Evolutionary conservation across 1,140 invertebrate genomes (phyloP).

Genomic region (Triops cancriformis): DNA sequence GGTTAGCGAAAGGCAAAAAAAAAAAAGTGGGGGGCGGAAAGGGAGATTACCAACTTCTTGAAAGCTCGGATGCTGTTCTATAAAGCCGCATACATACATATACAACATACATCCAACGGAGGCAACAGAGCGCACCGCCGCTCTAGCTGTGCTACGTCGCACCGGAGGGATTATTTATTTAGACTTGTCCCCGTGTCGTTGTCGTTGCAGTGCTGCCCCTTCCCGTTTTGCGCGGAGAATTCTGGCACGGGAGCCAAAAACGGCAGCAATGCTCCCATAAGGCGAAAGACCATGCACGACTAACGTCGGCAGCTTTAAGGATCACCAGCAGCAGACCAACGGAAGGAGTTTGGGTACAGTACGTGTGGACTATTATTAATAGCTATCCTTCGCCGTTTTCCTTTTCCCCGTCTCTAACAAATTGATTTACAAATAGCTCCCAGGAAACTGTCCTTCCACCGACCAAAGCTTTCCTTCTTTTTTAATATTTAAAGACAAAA

Average conservation of each 20-base stretch:
- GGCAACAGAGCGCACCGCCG: slow-evolving; percentile 7
- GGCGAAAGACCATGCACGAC: neutral
- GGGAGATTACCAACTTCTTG: neutral
- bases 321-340: neutral
- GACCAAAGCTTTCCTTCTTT: neutral
- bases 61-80: slow-evolving; percentile 1
- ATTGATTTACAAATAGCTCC: slow-evolving; percentile 6
- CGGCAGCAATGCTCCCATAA: neutral
- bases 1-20: neutral
- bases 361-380: slow-evolving; percentile 1
- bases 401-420: neutral
- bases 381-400: slow-evolving; percentile 7
- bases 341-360: neutral
- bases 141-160: neutral
- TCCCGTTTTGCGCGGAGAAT: neutral
- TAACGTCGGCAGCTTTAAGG: neutral
- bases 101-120: neutral
- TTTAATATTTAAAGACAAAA: neutral
- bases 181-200: slow-evolving; percentile 8
- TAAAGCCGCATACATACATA: slow-evolving; percentile 6
- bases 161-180: slow-evolving; percentile 14
- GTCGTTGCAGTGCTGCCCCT: neutral
- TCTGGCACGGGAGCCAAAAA: neutral
- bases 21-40: neutral
- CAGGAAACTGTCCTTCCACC: neutral